phyloP scores from a whole-genome alignment of 2,113 vertebrate species.

The Steatornis caripensis region DNA sequence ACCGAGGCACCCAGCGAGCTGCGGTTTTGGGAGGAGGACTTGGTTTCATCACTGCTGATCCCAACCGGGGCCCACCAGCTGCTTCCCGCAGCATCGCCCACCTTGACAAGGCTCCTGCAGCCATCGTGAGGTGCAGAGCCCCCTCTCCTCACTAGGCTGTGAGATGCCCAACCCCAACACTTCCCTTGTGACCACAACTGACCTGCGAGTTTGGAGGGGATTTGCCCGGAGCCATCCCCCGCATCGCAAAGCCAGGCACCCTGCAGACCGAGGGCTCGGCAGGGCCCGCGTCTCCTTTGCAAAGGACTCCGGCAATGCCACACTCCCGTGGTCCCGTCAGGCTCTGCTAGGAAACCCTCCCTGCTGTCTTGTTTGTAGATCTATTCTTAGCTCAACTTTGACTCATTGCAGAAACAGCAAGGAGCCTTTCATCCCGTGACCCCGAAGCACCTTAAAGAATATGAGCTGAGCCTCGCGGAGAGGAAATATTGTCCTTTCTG shows the following conservation, averaged over 20 bases:
- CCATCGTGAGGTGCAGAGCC: fast-evolving
- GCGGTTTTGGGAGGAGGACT: background rate
- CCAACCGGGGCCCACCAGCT: background rate
- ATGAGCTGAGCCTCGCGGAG: background rate
- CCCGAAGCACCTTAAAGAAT: background rate
- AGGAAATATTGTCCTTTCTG: conserved; percentile 10
- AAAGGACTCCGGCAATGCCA: background rate
- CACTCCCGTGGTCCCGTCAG: background rate
- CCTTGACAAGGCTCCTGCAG: background rate
- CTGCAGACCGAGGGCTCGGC: background rate
- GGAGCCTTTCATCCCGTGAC: conserved; percentile 45
- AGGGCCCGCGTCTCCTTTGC: background rate
- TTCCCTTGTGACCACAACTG: background rate
- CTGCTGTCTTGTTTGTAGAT: conserved; percentile 22
- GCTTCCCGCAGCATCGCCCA: no score
- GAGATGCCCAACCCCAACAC: background rate
- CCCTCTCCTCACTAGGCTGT: background rate
- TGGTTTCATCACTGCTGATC: background rate
- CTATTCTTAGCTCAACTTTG: conserved; percentile 45
- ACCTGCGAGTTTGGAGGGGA: background rate
- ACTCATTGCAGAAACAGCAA: conserved; percentile 20
- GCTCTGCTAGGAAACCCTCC: conserved; percentile 12
- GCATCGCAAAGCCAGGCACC: background rate
- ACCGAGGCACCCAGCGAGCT: background rate
- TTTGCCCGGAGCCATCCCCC: background rate